Conservation (phyloP, 1,140 invertebrate genomes). For the Philopotamus ludificatus region DNA sequence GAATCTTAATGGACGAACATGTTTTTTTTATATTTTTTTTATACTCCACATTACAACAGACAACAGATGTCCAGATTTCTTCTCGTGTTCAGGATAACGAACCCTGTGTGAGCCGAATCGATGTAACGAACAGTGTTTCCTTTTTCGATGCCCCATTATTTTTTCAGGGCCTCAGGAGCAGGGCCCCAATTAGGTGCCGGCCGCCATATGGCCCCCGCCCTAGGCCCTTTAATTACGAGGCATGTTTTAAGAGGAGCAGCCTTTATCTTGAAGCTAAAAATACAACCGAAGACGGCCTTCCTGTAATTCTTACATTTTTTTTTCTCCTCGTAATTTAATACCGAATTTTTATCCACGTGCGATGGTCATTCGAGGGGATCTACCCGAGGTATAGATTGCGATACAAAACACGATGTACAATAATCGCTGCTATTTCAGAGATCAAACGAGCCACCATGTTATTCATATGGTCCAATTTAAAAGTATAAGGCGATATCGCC, state of each 20-base stretch:
- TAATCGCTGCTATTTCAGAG: conserved; percentile 18
- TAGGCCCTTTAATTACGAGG: conserved; percentile 32
- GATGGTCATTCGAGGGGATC: conserved; percentile 1
- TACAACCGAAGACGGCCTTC: conserved; percentile 8
- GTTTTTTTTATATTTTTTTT: conserved; percentile 3
- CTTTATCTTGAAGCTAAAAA: conserved; percentile 16
- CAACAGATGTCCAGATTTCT: background rate
- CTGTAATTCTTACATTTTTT: background rate
- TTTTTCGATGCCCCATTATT: conserved; percentile 14
- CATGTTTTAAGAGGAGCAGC: conserved; percentile 29
- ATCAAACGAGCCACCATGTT: conserved; percentile 27
- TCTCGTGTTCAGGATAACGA: conserved; percentile 11
- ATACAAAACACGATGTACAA: conserved; percentile 20
- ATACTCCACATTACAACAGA: background rate
- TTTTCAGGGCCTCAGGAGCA: conserved; percentile 13
- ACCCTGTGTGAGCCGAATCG: background rate
- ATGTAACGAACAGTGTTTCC: conserved; percentile 8
- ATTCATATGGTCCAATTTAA: conserved; percentile 39
- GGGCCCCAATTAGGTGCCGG: conserved; percentile 33
- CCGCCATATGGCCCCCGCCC: conserved; percentile 31
- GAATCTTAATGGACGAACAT: too few relatives aligned
- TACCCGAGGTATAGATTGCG: conserved; percentile 11
- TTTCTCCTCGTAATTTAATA: background rate
- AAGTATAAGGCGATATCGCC: conserved; percentile 34
- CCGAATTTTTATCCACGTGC: background rate